Evolutionary conservation across 2,113 vertebrate genomes (phyloP), one percentile per base, ranked within the genome.

Genomic region (Perognathus longimembris): DNA sequence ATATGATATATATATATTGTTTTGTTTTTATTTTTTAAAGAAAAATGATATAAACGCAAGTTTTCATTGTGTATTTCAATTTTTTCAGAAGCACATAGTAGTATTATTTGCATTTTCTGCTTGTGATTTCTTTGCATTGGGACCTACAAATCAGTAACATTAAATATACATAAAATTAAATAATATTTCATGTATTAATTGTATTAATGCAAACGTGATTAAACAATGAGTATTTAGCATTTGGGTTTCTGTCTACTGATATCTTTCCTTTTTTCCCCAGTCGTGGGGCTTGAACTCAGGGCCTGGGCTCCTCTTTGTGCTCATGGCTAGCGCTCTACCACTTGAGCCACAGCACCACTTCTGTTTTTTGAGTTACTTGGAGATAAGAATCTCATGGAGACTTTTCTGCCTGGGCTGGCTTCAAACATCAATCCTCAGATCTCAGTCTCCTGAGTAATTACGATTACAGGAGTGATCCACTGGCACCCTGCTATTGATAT

Each of bases 31-130:
- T 81, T 61, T 50, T 85, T 40, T 30, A 83, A 94, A 64, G 59
- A 57, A 75, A 92, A 79, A 74, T 21, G 7, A 20, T 32, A 36
- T 38, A 42, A 24, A 63, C 74, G 18, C 15, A 76, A 69, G 30
- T 89, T 76, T 80, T 94, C 21, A 85, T 34, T 81, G 76, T 26
- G 74, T 26, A 89, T 57, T 93, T 94, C 71, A 9, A 85, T 66
- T 45, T 2, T 88, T 80, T 70, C 8, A 45, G 5, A 18, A 67
- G 86, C 24, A 81, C 70, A 57, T 1, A 59, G 24, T 1, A 59
- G 24, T 34, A 81, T 30, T 59, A 66, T 75, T 64, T 89, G 3
- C 6, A 30, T 77, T 50, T 83, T 22, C 22, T 83, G 50, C 77
- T 32, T 71, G 18, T 83, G 30, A 69, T 61, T 38, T 85, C 67